These are phyloP conservation scores for Diplodus puntazzo DNA, from an alignment of 2,797 vertebrate species.

Conservation along the genomic window DNA sequence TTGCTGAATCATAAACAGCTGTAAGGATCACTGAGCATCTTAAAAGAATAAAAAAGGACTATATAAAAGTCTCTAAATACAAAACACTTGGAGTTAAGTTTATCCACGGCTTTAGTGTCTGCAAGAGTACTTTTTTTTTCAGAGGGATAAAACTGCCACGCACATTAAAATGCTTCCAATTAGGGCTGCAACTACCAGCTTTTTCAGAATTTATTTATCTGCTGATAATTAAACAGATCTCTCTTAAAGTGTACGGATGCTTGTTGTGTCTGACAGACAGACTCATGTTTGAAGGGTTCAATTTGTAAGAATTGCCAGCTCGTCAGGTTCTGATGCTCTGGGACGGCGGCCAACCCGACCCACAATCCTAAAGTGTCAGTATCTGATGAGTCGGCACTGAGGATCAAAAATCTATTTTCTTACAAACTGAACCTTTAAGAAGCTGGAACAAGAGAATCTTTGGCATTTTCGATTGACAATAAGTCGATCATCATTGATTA, in stretches of 20 bases:
- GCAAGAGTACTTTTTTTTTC: neutral
- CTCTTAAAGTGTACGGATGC: neutral
- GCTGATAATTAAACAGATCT: neutral
- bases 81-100: neutral
- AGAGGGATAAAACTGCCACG: neutral
- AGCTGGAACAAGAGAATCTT: neutral
- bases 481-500: neutral
- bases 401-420: too few species aligned
- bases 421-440: neutral
- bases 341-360: too few species aligned
- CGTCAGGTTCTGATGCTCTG: too few species aligned
- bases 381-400: too few species aligned
- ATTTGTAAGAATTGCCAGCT: too few species aligned
- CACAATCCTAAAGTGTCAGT: too few species aligned
- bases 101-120: neutral
- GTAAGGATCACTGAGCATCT: neutral
- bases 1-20: conserved; percentile 23
- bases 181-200: neutral
- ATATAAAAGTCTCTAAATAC: neutral
- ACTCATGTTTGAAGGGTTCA: too few species aligned
- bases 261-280: too few species aligned
- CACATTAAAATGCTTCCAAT: neutral
- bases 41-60: neutral
- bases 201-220: too few species aligned
- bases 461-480: neutral